Conservation (phyloP, 2,113 vertebrate species). For the Bungarus multicinctus region DNA sequence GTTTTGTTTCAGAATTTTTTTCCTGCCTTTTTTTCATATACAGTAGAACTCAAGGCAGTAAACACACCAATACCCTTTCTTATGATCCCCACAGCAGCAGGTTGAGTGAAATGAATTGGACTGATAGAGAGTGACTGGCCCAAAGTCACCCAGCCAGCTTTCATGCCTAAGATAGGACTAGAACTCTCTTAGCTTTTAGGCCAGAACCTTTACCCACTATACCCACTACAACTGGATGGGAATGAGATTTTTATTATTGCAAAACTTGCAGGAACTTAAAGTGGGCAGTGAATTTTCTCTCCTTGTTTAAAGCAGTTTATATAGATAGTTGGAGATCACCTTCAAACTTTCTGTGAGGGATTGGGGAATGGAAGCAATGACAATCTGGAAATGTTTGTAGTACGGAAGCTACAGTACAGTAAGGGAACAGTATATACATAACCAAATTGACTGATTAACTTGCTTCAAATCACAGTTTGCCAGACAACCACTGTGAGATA, state of each 20-base stretch:
- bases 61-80: neutral
- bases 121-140: neutral
- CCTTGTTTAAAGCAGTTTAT: neutral
- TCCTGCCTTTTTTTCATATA: neutral
- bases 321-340: neutral
- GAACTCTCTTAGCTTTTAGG: neutral
- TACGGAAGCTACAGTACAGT: neutral
- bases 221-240: neutral
- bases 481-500: neutral
- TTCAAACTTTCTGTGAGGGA: neutral
- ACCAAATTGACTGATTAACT: neutral
- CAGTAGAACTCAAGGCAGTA: neutral
- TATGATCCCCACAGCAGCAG: neutral
- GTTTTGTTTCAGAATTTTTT: neutral
- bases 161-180: neutral
- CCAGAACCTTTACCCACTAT: neutral
- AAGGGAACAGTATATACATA: neutral
- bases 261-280: neutral
- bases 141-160: neutral
- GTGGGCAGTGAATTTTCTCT: neutral
- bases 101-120: neutral
- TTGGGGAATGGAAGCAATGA: neutral
- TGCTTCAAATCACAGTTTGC: neutral
- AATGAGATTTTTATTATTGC: neutral
- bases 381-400: neutral